These are phyloP conservation scores for Drosophila merina DNA, from an alignment of 2,888 invertebrate species.

Conservation along the genomic window DNA sequence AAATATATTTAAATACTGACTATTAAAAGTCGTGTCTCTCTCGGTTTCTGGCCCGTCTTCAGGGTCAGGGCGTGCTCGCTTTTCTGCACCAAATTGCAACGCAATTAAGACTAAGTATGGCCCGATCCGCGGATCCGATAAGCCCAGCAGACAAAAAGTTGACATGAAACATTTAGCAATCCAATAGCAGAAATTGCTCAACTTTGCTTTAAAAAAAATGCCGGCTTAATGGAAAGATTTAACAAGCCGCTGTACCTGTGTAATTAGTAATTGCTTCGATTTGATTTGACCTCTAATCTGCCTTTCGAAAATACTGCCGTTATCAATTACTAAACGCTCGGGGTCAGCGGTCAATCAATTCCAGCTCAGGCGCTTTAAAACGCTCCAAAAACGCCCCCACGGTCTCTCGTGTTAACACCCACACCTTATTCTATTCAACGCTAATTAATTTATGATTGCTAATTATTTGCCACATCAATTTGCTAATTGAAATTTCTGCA, in stretches of 20 bases:
- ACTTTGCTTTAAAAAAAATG: constrained; percentile 11
- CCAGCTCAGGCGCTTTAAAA: constrained; percentile 3
- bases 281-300: constrained; percentile 27
- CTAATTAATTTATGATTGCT: constrained; percentile 58
- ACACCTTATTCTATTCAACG: constrained; percentile 39
- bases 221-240: constrained; percentile 22
- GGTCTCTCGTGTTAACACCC: constrained; percentile 25
- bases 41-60: background rate
- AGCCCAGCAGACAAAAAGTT: constrained; percentile 19
- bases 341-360: constrained; percentile 27
- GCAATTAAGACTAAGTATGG: constrained; percentile 40
- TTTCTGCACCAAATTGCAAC: constrained; percentile 47
- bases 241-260: constrained; percentile 9
- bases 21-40: constrained; percentile 36
- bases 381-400: constrained; percentile 16
- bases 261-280: constrained; percentile 44
- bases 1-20: constrained; percentile 21
- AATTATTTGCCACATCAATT: constrained; percentile 32
- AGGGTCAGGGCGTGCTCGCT: constrained; percentile 29
- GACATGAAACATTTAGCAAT: constrained; percentile 40
- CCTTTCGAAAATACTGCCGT: constrained; percentile 58
- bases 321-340: constrained; percentile 43
- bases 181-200: constrained; percentile 27
- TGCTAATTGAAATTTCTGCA: constrained; percentile 54
- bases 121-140: constrained; percentile 33